Evolutionary conservation across 2,113 vertebrate genomes (phyloP).

Genomic region (Cygnus atratus): DNA sequence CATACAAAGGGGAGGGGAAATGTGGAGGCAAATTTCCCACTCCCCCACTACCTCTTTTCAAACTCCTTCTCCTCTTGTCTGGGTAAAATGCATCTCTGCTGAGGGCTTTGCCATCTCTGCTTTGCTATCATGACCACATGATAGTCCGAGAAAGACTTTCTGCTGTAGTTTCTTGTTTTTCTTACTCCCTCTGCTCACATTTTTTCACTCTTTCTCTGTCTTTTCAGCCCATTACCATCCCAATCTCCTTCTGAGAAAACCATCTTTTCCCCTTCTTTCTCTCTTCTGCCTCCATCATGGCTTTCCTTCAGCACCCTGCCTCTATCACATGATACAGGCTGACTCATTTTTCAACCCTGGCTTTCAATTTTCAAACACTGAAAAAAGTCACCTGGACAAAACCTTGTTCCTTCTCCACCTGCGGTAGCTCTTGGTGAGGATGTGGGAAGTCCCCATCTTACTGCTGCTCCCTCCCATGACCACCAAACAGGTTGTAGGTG

Average conservation of each 20-base stretch:
- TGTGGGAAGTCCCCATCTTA: accelerated
- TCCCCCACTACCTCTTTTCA: neutral
- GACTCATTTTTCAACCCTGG: neutral
- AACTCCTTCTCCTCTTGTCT: neutral
- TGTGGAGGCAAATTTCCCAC: accelerated
- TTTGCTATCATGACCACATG: neutral
- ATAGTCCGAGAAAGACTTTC: neutral
- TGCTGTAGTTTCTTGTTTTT: neutral
- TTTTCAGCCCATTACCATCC: neutral
- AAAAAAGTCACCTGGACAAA: neutral
- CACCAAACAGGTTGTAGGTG: accelerated
- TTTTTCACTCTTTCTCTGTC: neutral
- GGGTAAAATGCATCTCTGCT: neutral
- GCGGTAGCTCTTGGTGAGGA: too few species aligned
- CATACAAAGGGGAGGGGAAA: neutral
- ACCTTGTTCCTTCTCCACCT: neutral
- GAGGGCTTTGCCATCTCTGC: neutral
- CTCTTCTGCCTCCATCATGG: neutral
- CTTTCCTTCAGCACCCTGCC: neutral
- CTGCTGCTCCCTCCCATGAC: accelerated
- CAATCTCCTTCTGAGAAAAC: neutral
- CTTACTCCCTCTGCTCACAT: neutral
- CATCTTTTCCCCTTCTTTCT: neutral
- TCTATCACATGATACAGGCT: neutral
- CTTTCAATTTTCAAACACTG: neutral